Base-by-base conservation (phyloP, 2,113 vertebrate species). In the Peromyscus californicus region DNA sequence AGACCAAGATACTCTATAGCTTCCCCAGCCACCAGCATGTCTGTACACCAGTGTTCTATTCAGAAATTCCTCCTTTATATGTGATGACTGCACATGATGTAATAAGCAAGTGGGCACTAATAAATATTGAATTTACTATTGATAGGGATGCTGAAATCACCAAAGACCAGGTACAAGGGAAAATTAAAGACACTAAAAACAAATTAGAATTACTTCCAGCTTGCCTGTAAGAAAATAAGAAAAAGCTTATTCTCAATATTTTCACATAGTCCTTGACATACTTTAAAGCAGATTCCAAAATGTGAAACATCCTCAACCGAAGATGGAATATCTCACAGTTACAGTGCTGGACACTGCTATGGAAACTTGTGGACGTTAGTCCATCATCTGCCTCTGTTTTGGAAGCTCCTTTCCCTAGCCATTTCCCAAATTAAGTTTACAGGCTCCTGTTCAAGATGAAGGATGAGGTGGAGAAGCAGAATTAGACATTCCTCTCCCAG, bases 191-290 rank as follows among this genome's bases (percentile, higher is more conserved):
- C 1, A 31, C 29, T 48, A 10, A 76, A 78, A 92, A 63, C 61
- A 89, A 85, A 69, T 0, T 8, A 17, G 51, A 59, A 21, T 39
- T 42, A 48, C 86, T 26, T 85, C 59, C 19, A 29, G 7, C 33
- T 80, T 95, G 54, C 54, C 31, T 90, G 21, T 89, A 75, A 79
- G n/a, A 76, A 45, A 76, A 45, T 16, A 63, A 84, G 16, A 59
- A 95, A 95, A 90, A 69, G 19, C 5, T 57, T 79, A 70, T 65
- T 80, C 79, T 92, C 7, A 39, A 33, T 84, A 36, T 70, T 85
- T 84, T 78, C 39, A 54, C 45, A 74, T 42, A 63, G 13, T 94
- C 51, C 5, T 75, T 45, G 21, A 57, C 3, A 59, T 36, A 36
- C 70, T 92, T 82, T 85, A 93, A 91, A 75, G 3, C 67, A 78